Evolutionary conservation across 2,888 invertebrate genomes (phyloP).

Genomic region (Glomeris marginata): DNA sequence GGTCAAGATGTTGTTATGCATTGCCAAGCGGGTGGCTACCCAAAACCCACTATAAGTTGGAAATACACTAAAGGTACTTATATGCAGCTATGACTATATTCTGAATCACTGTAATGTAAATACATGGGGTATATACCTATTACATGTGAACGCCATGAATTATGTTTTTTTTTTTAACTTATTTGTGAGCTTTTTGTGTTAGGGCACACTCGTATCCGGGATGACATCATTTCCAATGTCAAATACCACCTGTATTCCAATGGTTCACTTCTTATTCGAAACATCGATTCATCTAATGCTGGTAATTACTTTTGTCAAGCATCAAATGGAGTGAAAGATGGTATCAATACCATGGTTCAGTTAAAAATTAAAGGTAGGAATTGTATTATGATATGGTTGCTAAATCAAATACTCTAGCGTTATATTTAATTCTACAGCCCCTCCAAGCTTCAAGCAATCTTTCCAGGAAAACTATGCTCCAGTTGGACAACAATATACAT

Average conservation of each 20-base stretch:
- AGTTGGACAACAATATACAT: slow-evolving; percentile 24
- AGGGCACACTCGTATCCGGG: no score
- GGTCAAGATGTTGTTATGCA: slow-evolving; percentile 11
- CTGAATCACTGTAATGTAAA: no score
- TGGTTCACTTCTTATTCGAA: slow-evolving; percentile 5
- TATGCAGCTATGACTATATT: background rate
- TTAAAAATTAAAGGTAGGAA: slow-evolving; percentile 29
- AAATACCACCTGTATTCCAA: slow-evolving; percentile 1
- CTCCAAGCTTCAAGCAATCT: slow-evolving; percentile 4
- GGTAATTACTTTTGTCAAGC: slow-evolving; percentile 32
- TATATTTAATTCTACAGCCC: slow-evolving; percentile 7
- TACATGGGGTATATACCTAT: no score
- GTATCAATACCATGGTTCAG: slow-evolving; percentile 28
- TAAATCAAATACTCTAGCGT: no score
- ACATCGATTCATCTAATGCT: slow-evolving; percentile 21
- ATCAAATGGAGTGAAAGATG: slow-evolving; percentile 28
- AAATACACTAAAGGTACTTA: slow-evolving; percentile 9
- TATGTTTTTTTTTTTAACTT: background rate
- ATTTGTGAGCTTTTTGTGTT: no score
- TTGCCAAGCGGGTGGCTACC: slow-evolving; percentile 15
- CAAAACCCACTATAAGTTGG: slow-evolving; percentile 14
- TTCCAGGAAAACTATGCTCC: slow-evolving; percentile 20
- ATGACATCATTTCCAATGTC: no score
- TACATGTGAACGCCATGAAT: background rate
- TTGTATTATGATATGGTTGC: slow-evolving; percentile 10